phyloP scores from a whole-genome alignment of 2,888 invertebrate genomes.

The Seladonia tumulorum region DNA sequence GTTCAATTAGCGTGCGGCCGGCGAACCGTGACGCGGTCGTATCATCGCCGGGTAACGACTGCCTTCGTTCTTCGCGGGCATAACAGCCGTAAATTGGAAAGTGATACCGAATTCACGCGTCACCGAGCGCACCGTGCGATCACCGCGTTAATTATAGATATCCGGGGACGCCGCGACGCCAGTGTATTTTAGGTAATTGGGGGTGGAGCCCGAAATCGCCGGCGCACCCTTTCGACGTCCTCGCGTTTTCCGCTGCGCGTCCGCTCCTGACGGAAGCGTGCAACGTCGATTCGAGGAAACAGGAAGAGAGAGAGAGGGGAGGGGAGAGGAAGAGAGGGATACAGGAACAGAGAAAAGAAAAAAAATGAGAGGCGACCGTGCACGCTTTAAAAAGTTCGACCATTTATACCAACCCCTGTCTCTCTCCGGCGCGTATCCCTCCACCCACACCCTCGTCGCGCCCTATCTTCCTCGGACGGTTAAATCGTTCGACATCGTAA shows the following conservation, averaged over 20 bases:
- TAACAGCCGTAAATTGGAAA: slow-evolving; percentile 69
- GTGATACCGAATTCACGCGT: slow-evolving; percentile 71
- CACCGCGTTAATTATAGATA: slow-evolving; percentile 71
- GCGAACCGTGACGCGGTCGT: slow-evolving; percentile 62
- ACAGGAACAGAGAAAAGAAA: not conserved
- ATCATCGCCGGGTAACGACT: slow-evolving; percentile 68
- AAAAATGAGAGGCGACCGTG: not conserved
- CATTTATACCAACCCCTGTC: slow-evolving; percentile 44
- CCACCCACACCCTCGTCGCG: not conserved
- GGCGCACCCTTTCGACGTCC: slow-evolving; percentile 19
- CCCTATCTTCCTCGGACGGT: not conserved
- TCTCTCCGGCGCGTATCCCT: not conserved
- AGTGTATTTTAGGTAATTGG: slow-evolving; percentile 72
- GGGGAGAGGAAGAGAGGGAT: not conserved
- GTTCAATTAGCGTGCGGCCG: slow-evolving; percentile 67
- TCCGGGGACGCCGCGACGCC: slow-evolving; percentile 55
- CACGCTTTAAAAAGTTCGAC: slow-evolving; percentile 46
- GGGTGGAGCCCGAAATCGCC: slow-evolving; percentile 54
- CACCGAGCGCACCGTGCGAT: slow-evolving; percentile 62
- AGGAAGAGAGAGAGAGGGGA: not conserved
- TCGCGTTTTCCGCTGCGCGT: slow-evolving; percentile 30
- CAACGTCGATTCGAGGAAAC: slow-evolving; percentile 17
- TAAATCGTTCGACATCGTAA: slow-evolving; percentile 51
- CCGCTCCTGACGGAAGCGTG: not conserved
- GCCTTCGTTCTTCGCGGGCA: slow-evolving; percentile 63